Evolutionary conservation across 1,140 invertebrate genomes (phyloP).

Genomic region (Phenacoccus solenopsis): DNA sequence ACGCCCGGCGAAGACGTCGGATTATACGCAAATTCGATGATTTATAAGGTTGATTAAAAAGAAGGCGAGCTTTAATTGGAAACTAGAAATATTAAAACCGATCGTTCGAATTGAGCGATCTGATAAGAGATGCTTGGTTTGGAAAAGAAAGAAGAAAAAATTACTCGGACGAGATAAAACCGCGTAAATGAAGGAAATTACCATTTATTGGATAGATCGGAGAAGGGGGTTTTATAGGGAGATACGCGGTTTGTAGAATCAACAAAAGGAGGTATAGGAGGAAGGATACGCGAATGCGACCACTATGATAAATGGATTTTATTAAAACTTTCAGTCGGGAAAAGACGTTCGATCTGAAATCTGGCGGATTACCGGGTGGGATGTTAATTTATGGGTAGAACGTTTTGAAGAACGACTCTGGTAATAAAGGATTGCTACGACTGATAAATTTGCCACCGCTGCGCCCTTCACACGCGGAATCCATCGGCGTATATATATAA

Average conservation of each 20-base stretch:
- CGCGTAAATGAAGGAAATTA: too few relatives aligned
- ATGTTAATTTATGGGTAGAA: slow-evolving; percentile 12
- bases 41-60: neutral
- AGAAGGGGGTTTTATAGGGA: too few relatives aligned
- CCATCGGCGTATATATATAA: slow-evolving; percentile 4
- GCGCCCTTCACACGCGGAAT: slow-evolving; percentile 25
- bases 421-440: slow-evolving; percentile 13
- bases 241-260: neutral
- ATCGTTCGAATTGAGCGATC: neutral
- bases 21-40: neutral
- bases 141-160: too few relatives aligned
- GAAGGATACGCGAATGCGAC: neutral
- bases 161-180: too few relatives aligned
- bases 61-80: neutral
- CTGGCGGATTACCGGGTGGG: neutral
- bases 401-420: slow-evolving; percentile 13
- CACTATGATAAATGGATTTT: slow-evolving; percentile 13
- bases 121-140: neutral
- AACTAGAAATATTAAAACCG: neutral
- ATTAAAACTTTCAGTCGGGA: slow-evolving; percentile 7
- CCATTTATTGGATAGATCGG: too few relatives aligned
- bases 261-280: neutral
- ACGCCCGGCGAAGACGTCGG: neutral
- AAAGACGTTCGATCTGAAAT: slow-evolving; percentile 12
- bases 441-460: slow-evolving; percentile 22